Base-by-base conservation (phyloP, 2,888 invertebrate genomes). In the Trichopoda pennipes region DNA sequence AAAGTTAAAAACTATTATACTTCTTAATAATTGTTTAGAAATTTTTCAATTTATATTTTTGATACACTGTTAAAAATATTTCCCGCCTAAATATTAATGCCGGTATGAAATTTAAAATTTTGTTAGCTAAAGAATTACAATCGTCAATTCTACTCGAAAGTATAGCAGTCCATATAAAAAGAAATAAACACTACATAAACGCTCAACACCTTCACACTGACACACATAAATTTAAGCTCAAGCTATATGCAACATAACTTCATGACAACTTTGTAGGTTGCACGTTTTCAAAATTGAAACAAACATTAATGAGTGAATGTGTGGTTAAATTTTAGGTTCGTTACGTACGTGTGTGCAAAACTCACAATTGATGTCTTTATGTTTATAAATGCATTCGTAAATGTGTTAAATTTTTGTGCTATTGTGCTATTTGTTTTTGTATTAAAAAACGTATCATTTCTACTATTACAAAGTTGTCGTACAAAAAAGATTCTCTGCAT, bases 301-400 rank as follows among this genome's bases (percentile, higher is more conserved):
- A 44, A 47, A 47, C 16, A 61, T 28, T 28, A 61, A 73, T 44
- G 28, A 28, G 35, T 69, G 23, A 2, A n/a, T n/a, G 16, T 35
- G 17, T 44, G 21, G 32, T 47, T 32, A n/a, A 23, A 23, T 44
- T 51, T 63, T 42, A 7, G n/a, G 12, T 12, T 16, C 42, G 9
- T n/a, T 55, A n/a, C n/a, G 23, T 32, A 28, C 3, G 19, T 47
- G 47, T 23, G 17, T 19, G 21, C 23, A n/a, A 17, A 63, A 56
- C 63, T 56, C 70, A 38, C 56, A 51, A 32, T 35, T 49, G 77
- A 77, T 77, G 56, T 56, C 55, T 38, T n/a, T 60, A 53, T 68
- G 49, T 32, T 53, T 76, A 23, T 60, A 35, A 68, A 32, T 53
- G 51, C 42, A n/a, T 68, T 58, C 49, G 38, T 58, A 51, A 75